Evolutionary conservation across 2,113 vertebrate species (phyloP).

Genomic region (Malurus elegans): DNA sequence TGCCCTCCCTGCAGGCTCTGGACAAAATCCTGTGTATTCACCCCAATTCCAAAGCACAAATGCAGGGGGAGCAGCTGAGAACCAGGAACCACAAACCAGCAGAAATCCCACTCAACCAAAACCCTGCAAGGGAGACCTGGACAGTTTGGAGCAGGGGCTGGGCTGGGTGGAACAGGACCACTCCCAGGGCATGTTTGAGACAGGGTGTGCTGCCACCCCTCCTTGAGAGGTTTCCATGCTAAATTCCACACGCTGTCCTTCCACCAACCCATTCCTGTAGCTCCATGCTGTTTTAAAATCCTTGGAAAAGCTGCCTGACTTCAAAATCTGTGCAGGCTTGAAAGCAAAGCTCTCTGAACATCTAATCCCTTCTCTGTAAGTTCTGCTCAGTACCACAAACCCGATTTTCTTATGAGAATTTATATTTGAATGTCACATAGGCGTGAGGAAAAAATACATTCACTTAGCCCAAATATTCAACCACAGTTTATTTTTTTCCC

Average conservation of each 20-base stretch:
- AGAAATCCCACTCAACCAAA: background rate
- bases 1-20: background rate
- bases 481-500: background rate
- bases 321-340: background rate
- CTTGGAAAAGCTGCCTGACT: background rate
- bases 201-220: background rate
- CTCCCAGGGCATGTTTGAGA: background rate
- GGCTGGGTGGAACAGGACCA: background rate
- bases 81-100: background rate
- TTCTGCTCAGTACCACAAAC: background rate
- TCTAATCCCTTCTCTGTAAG: background rate
- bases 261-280: background rate
- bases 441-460: background rate
- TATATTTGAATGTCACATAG: background rate
- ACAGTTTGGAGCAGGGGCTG: background rate
- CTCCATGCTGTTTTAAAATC: background rate
- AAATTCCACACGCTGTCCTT: background rate
- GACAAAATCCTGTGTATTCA: background rate
- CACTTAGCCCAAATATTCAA: background rate
- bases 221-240: background rate
- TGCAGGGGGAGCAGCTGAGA: background rate
- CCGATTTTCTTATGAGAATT: background rate
- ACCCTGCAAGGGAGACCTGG: background rate
- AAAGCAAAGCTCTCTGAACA: background rate
- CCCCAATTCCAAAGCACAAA: background rate